These are phyloP conservation scores for Pungitius pungitius DNA, from an alignment of 2,113 vertebrate genomes.

Conservation along the genomic window DNA sequence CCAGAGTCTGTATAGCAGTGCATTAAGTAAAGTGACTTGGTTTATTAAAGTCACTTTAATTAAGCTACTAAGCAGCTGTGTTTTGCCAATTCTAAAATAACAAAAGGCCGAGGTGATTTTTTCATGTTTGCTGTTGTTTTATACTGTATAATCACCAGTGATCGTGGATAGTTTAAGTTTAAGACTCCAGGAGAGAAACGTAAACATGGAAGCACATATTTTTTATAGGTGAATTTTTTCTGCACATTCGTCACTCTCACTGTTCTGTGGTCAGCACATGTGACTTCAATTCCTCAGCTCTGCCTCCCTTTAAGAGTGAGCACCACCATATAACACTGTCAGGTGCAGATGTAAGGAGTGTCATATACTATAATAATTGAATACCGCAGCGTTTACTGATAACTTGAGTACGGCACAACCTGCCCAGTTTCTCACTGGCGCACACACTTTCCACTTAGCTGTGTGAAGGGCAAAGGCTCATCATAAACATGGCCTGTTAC, in stretches of 20 bases:
- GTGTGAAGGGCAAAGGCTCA: not conserved
- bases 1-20: not conserved
- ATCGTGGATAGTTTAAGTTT: not conserved
- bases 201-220: not conserved
- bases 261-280: not conserved
- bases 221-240: not conserved
- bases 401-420: not conserved
- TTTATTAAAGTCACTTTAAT: not conserved
- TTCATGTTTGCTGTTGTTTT: not conserved
- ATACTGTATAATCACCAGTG: not conserved
- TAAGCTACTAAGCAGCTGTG: not conserved
- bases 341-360: not conserved
- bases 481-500: conserved; percentile 2
- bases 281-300: not conserved
- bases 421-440: not conserved
- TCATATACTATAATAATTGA: too few species aligned
- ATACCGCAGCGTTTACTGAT: not conserved
- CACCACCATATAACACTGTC: not conserved
- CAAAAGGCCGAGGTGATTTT: not conserved
- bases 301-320: not conserved
- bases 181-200: too few species aligned
- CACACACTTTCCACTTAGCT: not conserved
- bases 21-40: not conserved
- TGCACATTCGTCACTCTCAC: not conserved
- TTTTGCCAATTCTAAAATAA: not conserved